These are phyloP conservation scores for Dendrolimus houi DNA, from an alignment of 2,888 invertebrate species.

Conservation along the genomic window DNA sequence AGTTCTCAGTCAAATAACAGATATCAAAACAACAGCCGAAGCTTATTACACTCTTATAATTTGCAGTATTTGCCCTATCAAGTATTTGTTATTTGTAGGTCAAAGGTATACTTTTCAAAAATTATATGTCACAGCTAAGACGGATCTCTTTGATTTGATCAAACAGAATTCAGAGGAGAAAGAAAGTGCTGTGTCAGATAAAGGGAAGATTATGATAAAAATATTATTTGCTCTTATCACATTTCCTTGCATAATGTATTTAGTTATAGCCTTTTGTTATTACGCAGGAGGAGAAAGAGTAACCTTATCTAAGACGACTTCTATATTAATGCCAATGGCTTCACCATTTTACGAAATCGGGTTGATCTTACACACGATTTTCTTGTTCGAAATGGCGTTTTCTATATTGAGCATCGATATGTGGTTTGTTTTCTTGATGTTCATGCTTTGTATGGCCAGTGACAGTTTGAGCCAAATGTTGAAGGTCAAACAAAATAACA, in stretches of 20 bases:
- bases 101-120: constrained; percentile 26
- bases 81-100: constrained; percentile 28
- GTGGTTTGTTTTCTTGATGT: constrained; percentile 44
- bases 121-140: constrained; percentile 36
- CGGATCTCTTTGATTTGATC: constrained; percentile 26
- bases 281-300: constrained; percentile 32
- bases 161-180: constrained; percentile 19
- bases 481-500: constrained; percentile 13
- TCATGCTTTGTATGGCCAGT: constrained; percentile 32
- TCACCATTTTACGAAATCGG: constrained; percentile 46
- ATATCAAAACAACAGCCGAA: constrained; percentile 32
- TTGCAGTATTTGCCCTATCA: constrained; percentile 24
- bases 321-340: constrained; percentile 44
- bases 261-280: constrained; percentile 33
- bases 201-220: constrained; percentile 21
- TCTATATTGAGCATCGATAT: constrained; percentile 34
- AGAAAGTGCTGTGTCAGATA: constrained; percentile 17
- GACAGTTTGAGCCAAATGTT: constrained; percentile 31
- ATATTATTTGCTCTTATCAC: constrained; percentile 20
- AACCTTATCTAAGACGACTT: constrained; percentile 39
- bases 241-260: constrained; percentile 28
- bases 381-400: constrained; percentile 28
- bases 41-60: constrained; percentile 39
- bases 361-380: constrained; percentile 36
- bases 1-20: constrained; percentile 23